Evolutionary conservation across 2,797 vertebrate genomes (phyloP).

Genomic region (Choloepus didactylus): DNA sequence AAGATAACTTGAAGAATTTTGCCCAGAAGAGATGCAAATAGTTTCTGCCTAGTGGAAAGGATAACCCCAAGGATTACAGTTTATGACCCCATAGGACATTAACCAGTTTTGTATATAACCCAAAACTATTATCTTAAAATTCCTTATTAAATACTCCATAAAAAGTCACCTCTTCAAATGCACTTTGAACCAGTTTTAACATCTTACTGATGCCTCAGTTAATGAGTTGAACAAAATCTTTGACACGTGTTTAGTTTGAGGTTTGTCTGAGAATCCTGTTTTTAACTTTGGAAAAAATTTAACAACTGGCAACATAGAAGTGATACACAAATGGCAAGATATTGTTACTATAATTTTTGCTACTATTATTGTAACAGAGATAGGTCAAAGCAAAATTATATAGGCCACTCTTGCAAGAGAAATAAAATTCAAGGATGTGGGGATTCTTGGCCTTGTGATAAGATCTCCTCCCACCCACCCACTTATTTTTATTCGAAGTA

Average conservation of each 20-base stretch:
- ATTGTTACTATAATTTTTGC: neutral
- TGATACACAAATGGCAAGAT: neutral
- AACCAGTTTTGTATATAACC: neutral
- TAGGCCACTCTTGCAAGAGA: neutral
- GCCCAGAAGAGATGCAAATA: neutral
- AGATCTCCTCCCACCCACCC: neutral
- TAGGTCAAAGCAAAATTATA: neutral
- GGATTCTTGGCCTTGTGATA: neutral
- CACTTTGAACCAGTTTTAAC: neutral
- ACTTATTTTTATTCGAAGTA: constrained; percentile 14
- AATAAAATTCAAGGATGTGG: neutral
- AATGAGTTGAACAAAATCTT: neutral
- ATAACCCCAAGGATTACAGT: neutral
- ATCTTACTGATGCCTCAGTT: neutral
- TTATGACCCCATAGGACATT: neutral
- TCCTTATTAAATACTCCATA: neutral
- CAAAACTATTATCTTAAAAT: neutral
- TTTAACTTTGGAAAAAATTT: constrained; percentile 9
- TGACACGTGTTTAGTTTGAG: neutral
- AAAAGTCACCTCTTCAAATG: neutral
- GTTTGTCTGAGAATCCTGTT: constrained; percentile 13
- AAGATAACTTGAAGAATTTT: neutral
- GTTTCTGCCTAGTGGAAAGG: neutral
- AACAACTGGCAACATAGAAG: neutral
- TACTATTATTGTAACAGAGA: neutral